Percentiles rank a stretch among this genome's conserved stretches.
phyloP scores from a whole-genome alignment of 2,113 vertebrate species.

The Laticauda laticaudata region DNA sequence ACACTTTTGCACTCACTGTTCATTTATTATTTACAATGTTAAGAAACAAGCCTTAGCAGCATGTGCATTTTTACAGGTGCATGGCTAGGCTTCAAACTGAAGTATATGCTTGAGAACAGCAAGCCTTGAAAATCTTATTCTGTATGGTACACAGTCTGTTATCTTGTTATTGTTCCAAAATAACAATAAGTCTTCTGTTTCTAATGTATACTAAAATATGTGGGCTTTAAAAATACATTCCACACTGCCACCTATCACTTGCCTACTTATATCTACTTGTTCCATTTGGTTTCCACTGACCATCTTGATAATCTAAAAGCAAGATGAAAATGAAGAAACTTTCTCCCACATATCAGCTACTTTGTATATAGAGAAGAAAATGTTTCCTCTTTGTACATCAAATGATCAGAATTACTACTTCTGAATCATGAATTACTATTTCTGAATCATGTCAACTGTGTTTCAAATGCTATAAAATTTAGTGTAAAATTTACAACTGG shows the following conservation, averaged over 20 bases:
- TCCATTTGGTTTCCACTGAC: not conserved
- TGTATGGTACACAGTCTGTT: not conserved
- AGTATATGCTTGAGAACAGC: conserved; percentile 53
- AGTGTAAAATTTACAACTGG: not conserved
- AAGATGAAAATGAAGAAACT: not conserved
- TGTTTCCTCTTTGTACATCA: not conserved
- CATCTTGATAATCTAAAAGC: not conserved
- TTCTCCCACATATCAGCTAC: not conserved
- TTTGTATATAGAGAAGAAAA: not conserved
- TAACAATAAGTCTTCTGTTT: conserved; percentile 21
- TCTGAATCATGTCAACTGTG: not conserved
- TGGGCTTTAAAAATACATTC: not conserved
- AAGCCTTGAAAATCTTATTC: conserved; percentile 41
- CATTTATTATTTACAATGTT: conserved; percentile 69
- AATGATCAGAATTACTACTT: not conserved
- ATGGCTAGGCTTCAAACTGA: conserved; percentile 61
- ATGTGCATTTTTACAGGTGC: conserved; percentile 63
- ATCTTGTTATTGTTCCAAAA: conserved; percentile 25
- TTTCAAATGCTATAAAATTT: not conserved
- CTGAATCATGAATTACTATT: not conserved
- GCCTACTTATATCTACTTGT: not conserved
- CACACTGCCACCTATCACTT: not conserved
- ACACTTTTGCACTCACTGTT: conserved; percentile 56
- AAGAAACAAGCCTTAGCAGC: conserved; percentile 59
- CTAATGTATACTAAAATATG: conserved; percentile 37